Percentiles rank a stretch among this genome's conserved stretches.
phyloP scores from a whole-genome alignment of 1,140 invertebrate species.

The Megathymus violae region DNA sequence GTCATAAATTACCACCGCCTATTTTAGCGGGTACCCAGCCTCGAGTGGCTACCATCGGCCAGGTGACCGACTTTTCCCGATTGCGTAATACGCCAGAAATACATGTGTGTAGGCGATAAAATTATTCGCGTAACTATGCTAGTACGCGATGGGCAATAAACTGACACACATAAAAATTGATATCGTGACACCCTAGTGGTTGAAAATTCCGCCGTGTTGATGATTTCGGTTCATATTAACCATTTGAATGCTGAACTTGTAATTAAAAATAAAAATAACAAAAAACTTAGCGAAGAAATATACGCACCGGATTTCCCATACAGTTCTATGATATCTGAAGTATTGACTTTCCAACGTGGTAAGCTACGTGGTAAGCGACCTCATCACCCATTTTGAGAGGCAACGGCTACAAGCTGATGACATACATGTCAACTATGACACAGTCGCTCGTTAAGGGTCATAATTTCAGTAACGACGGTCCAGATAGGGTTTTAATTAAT shows the following conservation, averaged over 20 bases:
- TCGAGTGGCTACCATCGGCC: conserved; percentile 52
- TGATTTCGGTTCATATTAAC: no score
- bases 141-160: conserved; percentile 8
- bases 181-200: not conserved
- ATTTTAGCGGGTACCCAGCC: conserved; percentile 56
- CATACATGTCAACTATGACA: not conserved
- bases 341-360: no score
- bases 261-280: no score
- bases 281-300: no score
- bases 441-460: conserved; percentile 2
- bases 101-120: conserved; percentile 41
- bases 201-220: not conserved
- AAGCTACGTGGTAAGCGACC: no score
- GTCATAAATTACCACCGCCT: conserved; percentile 63
- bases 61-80: conserved; percentile 70
- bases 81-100: conserved; percentile 69
- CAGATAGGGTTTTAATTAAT: conserved; percentile 32
- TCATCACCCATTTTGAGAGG: no score
- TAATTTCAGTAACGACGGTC: conserved; percentile 13
- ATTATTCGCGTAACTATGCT: conserved; percentile 26
- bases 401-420: not conserved
- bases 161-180: not conserved
- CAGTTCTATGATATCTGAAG: no score
- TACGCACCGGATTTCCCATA: no score
- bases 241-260: no score